phyloP scores from a whole-genome alignment of 1,140 invertebrate genomes.

The Rhyacophila brunnea region DNA sequence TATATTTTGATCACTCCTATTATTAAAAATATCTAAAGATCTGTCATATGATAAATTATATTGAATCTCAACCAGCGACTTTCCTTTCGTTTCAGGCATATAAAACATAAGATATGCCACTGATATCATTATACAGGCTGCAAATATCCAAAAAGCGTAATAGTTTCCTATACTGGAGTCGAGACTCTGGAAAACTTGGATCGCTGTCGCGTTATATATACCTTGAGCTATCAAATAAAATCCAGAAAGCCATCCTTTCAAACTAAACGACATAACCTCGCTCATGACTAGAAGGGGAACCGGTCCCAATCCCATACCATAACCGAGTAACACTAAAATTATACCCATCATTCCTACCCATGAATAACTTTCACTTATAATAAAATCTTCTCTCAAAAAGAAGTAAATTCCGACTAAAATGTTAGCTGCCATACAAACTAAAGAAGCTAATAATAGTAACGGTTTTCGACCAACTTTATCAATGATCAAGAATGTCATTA shows the following conservation, averaged over 20 bases:
- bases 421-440: constrained; percentile 21
- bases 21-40: too few species aligned
- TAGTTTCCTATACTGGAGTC: constrained; percentile 13
- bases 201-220: constrained; percentile 22
- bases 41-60: constrained; percentile 21
- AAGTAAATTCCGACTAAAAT: constrained; percentile 29
- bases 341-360: constrained; percentile 28
- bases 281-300: constrained; percentile 29
- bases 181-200: constrained; percentile 32
- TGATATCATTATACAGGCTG: constrained; percentile 19
- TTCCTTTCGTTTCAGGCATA: constrained; percentile 31
- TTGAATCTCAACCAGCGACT: constrained; percentile 31
- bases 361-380: constrained; percentile 13
- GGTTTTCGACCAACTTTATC: constrained; percentile 31
- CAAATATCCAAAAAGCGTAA: constrained; percentile 30
- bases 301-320: constrained; percentile 24
- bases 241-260: constrained; percentile 31
- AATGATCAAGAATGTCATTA: constrained; percentile 26
- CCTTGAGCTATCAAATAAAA: constrained; percentile 32
- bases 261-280: constrained; percentile 31
- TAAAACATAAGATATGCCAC: constrained; percentile 21
- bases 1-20: too few species aligned
- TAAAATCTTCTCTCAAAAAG: constrained; percentile 6
- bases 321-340: constrained; percentile 30
- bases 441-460: constrained; percentile 12